Evolutionary conservation across 2,888 invertebrate genomes (phyloP), one percentile per base, ranked within the genome.

Genomic region (Thera britannica): DNA sequence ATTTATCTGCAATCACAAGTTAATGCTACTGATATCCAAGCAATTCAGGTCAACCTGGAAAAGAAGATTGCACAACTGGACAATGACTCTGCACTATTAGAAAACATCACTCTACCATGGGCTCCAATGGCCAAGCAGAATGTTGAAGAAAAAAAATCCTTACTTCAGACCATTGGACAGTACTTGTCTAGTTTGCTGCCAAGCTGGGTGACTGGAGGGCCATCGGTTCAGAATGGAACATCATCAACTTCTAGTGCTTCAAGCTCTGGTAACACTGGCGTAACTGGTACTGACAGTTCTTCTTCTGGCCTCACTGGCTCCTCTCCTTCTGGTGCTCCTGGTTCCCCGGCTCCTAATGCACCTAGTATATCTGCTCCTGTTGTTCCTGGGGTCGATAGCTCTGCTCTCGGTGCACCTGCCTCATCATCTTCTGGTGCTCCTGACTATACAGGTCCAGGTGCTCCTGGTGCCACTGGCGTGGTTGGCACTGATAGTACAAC

Each of bases 41-140:
- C 83, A 59, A 72, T 90, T 23, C 84, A 83, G 68, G 74, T 78
- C 0, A 83, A 88, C 59, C 67, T 93, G 12, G 86, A 90, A 72
- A 79, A 78, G 5, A 87, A 90, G 75, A 85, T 93, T 58, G 85
- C 86, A 66, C 85, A 90, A 70, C 75, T 93, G 34, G 84, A 91
- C 44, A 91, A 90, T 62, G 84, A 93, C 62, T 87, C 89, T 7
- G 77, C 78, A 9, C 72, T 89, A 55, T 75, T 93, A 55, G 81
- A 83, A 75, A 87, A 88, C 73, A 73, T 86, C 2, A 83, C 77
- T 48, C 74, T 83, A 55, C 86, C 90, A 0, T 88, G 90, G 88
- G 85, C 79, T 46, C 76, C 81, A 7, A 73, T 80, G 58, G 86
- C 84, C 3, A 80, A 85, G 65, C 78, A 88, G 69, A 79, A 84